A percentile compares a stretch with the other conserved stretches of the same genome.
Conservation (phyloP, 2,888 invertebrate species). For the Nephrotoma guestfalica region DNA sequence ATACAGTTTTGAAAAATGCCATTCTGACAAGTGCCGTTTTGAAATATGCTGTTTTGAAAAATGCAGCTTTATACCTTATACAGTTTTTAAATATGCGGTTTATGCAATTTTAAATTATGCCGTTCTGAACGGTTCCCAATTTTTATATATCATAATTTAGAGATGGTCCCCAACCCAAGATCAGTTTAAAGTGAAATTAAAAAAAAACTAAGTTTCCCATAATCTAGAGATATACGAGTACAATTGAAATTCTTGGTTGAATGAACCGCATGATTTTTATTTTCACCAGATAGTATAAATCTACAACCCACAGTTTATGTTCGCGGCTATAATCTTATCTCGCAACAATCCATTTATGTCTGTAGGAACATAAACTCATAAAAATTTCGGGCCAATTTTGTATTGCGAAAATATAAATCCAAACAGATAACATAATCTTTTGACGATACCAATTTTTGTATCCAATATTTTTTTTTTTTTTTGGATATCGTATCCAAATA, state of each 20-base stretch:
- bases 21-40: too few relatives aligned
- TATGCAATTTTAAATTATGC: too few relatives aligned
- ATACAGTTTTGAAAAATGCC: too few relatives aligned
- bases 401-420: not conserved
- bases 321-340: not conserved
- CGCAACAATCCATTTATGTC: not conserved
- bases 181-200: too few relatives aligned
- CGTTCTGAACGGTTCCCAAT: too few relatives aligned
- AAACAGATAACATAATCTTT: not conserved
- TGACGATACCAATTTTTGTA: not conserved
- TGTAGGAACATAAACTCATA: not conserved
- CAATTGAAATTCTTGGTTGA: not conserved
- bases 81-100: too few relatives aligned
- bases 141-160: too few relatives aligned
- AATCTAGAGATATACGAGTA: too few relatives aligned
- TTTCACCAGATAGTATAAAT: not conserved
- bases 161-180: too few relatives aligned
- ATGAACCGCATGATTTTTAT: not conserved
- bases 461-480: not conserved
- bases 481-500: not conserved
- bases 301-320: not conserved
- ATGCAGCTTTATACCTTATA: too few relatives aligned
- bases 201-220: too few relatives aligned
- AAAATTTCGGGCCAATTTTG: not conserved
- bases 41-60: too few relatives aligned